These are phyloP conservation scores for Drosophila siamana DNA, from an alignment of 2,888 invertebrate genomes.

Conservation along the genomic window DNA sequence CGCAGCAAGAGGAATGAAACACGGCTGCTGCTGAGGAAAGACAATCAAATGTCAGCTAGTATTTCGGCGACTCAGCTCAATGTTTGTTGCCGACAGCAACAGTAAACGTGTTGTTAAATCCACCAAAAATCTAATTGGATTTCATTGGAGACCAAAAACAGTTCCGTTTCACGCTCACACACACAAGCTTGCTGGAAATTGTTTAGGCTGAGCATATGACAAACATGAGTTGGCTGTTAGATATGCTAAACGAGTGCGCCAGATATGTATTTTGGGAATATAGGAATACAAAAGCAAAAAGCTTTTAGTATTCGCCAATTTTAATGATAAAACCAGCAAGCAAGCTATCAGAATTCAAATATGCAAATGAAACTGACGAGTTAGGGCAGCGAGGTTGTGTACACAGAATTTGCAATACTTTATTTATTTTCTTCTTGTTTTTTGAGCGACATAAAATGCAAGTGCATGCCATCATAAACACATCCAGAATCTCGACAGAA, in stretches of 20 bases:
- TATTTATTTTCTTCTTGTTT: neutral
- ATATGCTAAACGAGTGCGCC: neutral
- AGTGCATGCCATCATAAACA: neutral
- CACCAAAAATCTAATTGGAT: slow-evolving; percentile 72
- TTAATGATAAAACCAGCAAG: neutral
- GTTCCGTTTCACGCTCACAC: neutral
- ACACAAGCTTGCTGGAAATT: slow-evolving; percentile 32
- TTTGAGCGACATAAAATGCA: no score
- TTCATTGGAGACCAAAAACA: slow-evolving; percentile 45
- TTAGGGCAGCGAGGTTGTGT: neutral
- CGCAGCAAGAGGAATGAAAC: slow-evolving; percentile 23
- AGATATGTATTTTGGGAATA: neutral
- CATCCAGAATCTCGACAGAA: neutral
- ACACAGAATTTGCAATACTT: neutral
- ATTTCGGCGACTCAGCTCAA: slow-evolving; percentile 58
- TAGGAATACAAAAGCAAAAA: slow-evolving; percentile 5
- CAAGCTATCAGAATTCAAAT: neutral
- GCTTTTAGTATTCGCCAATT: neutral
- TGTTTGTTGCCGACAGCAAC: slow-evolving; percentile 10
- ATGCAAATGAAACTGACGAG: neutral
- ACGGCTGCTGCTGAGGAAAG: slow-evolving; percentile 46
- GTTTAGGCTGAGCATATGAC: neutral
- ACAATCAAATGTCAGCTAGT: slow-evolving; percentile 73
- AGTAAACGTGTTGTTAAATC: slow-evolving; percentile 71
- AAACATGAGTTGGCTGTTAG: neutral